A percentile compares a stretch with the other conserved stretches of the same genome.
phyloP scores from a whole-genome alignment of 92 coral and sea anemone genomes.

The Palythoa grandiflora region DNA sequence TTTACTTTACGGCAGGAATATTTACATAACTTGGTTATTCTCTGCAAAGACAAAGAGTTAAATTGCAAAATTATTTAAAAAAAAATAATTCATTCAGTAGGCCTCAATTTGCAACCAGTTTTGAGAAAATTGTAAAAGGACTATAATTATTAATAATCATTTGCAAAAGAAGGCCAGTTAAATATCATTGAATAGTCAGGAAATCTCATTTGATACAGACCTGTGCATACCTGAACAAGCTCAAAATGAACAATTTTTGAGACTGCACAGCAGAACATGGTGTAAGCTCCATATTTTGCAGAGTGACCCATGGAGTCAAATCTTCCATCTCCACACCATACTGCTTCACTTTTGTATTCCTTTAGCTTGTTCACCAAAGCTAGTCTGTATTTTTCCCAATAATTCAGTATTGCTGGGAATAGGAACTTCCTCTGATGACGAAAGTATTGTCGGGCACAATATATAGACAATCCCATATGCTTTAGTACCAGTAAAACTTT shows the following conservation, averaged over 20 bases:
- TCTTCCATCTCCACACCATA: background rate
- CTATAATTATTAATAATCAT: no score
- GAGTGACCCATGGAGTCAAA: no score
- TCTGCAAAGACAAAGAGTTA: background rate
- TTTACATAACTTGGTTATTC: background rate
- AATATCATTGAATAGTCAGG: background rate
- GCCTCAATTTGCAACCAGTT: background rate
- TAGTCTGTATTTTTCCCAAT: background rate
- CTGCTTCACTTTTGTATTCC: background rate
- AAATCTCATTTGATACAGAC: background rate
- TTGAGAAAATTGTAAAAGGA: background rate
- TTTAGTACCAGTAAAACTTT: background rate
- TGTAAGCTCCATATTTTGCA: background rate
- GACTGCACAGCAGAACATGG: background rate
- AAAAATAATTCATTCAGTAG: background rate
- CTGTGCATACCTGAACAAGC: background rate
- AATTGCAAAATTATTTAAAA: no score
- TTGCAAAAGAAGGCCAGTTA: background rate
- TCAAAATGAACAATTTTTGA: background rate
- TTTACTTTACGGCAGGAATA: background rate
- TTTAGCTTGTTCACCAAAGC: background rate
- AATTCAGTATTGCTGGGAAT: background rate
- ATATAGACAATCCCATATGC: background rate
- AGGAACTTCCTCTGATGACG: background rate
- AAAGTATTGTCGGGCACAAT: background rate